phyloP scores from a whole-genome alignment of 2,888 invertebrate species.

The Melinaea marsaeus region DNA sequence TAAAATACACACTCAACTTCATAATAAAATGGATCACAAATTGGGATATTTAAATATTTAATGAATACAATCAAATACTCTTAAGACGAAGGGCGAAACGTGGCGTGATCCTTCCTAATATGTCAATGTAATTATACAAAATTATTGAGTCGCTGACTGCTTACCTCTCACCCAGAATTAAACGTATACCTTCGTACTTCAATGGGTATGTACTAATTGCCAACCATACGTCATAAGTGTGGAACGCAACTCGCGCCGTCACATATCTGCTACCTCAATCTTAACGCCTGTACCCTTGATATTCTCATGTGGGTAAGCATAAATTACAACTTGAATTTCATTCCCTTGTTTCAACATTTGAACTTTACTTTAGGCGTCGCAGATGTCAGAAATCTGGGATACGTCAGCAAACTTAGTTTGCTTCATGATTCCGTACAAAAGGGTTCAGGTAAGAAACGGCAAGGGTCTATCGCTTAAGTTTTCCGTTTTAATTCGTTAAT shows the following conservation, averaged over 20 bases:
- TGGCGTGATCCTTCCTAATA: slow-evolving; percentile 13
- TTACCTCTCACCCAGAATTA: slow-evolving; percentile 16
- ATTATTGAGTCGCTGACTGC: slow-evolving; percentile 31
- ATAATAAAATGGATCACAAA: neutral
- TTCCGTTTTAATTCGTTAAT: slow-evolving; percentile 26
- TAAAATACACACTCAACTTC: neutral
- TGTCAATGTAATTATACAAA: slow-evolving; percentile 26
- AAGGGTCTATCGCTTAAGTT: slow-evolving; percentile 33
- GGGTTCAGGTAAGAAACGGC: slow-evolving; percentile 31
- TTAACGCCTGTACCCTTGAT: slow-evolving; percentile 49
- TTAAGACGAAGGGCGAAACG: slow-evolving; percentile 8
- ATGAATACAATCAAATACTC: slow-evolving; percentile 19
- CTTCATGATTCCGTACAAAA: slow-evolving; percentile 31
- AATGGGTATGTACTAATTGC: slow-evolving; percentile 52
- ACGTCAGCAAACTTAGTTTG: slow-evolving; percentile 36
- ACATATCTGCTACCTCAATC: slow-evolving; percentile 38
- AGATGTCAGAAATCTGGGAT: slow-evolving; percentile 41
- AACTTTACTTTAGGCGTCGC: slow-evolving; percentile 49
- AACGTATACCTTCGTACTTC: slow-evolving; percentile 15
- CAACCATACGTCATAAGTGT: slow-evolving; percentile 54
- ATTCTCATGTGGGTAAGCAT: slow-evolving; percentile 52
- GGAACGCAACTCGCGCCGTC: slow-evolving; percentile 44
- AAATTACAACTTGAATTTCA: slow-evolving; percentile 61
- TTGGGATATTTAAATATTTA: slow-evolving; percentile 6
- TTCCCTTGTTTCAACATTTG: slow-evolving; percentile 57